Evolutionary conservation across 2,888 invertebrate species (phyloP), one percentile per base, ranked within the genome.

Genomic region (Pristionchus mayeri): DNA sequence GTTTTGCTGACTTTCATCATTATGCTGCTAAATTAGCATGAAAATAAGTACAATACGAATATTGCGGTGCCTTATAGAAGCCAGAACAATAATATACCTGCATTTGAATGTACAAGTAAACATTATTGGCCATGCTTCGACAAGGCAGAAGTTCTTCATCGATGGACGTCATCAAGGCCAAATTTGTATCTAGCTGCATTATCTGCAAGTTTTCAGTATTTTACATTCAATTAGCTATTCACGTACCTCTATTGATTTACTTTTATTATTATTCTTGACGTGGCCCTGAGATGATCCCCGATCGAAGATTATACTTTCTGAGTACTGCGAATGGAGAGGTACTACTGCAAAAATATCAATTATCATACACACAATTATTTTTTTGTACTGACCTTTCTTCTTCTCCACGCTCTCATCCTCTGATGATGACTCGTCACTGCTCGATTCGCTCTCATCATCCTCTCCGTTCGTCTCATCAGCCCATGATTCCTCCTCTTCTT

Each of bases 21-120:
- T n/a, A n/a, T n/a, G n/a, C n/a, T n/a, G n/a, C n/a, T n/a, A n/a
- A n/a, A n/a, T n/a, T n/a, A n/a, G n/a, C n/a, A n/a, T n/a, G n/a
- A n/a, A n/a, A n/a, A n/a, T n/a, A n/a, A n/a, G 40, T 40, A 7
- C 7, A 34, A 34, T 75, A 44, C 11, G 27, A 34, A 16, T 13
- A 27, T 75, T 37, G 7, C 18, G n/a, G 44, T 13, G 13, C 9
- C 48, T 11, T 48, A 11, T 48, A 48, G 11, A 11, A 48, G 11
- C 16, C 9, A 48, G 16, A 48, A 48, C 16, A 48, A 11, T 48
- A 48, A 48, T 11, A 48, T 24, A 87, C 88, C 88, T 88, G 89
- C 98, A 98, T 98, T 94, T 98, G 98, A 93, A 98, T 98, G 93
- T 97, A 98, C 24, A 98, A 95, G 93, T 96, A 97, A 92, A 96